phyloP scores from a whole-genome alignment of 2,113 vertebrate genomes.

The Tetraodon nigroviridis region DNA sequence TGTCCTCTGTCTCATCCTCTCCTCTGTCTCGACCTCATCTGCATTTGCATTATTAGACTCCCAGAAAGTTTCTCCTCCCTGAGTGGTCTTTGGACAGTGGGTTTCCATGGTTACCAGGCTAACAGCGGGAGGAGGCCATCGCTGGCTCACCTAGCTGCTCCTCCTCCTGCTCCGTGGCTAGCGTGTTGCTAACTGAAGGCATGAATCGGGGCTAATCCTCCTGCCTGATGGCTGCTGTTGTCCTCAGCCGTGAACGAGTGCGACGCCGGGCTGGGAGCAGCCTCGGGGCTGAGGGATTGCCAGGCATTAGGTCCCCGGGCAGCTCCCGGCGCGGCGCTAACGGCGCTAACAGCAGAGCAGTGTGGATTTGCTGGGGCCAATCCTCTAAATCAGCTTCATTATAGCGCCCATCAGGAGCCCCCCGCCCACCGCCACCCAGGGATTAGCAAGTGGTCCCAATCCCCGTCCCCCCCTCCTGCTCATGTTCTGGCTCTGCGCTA shows the following conservation, averaged over 20 bases:
- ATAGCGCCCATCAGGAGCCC: slow-evolving; percentile 52
- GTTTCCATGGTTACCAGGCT: background rate
- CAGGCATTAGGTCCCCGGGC: slow-evolving; percentile 51
- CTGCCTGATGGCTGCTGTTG: slow-evolving; percentile 59
- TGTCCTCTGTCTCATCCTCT: no score
- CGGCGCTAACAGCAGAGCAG: slow-evolving; percentile 43
- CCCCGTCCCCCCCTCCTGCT: slow-evolving; percentile 46
- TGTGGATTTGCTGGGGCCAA: slow-evolving; percentile 65
- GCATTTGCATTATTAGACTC: no score
- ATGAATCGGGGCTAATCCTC: slow-evolving; percentile 67
- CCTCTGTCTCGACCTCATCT: no score
- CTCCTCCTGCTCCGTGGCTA: slow-evolving; percentile 49
- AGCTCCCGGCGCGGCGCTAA: slow-evolving; percentile 47
- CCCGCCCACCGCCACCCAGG: slow-evolving; percentile 31
- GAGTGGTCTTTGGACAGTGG: no score
- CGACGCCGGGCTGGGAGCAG: slow-evolving; percentile 58
- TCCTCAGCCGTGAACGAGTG: slow-evolving; percentile 65
- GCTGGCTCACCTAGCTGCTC: slow-evolving; percentile 26
- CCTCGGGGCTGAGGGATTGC: slow-evolving; percentile 56
- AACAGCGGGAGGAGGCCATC: no score
- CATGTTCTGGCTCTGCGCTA: slow-evolving; percentile 51
- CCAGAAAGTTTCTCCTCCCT: no score
- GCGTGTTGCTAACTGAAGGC: slow-evolving; percentile 67
- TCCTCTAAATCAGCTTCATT: slow-evolving; percentile 72
- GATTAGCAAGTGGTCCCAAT: slow-evolving; percentile 61